phyloP scores from a whole-genome alignment of 2,113 vertebrate species.

The Patagioenas fasciata region DNA sequence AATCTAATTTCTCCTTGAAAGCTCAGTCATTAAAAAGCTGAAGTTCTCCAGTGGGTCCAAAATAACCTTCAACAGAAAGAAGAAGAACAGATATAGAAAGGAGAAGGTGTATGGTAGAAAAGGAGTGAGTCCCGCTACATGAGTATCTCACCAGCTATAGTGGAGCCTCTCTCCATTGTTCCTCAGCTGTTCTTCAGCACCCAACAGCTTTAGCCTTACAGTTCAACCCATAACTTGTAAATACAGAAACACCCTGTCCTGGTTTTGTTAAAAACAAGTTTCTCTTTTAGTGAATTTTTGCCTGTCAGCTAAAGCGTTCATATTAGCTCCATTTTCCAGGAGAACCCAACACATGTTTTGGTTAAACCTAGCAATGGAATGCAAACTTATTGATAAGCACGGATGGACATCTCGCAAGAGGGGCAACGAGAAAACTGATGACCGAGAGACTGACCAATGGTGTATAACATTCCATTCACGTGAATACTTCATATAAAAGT shows the following conservation, averaged over 20 bases:
- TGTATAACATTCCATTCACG: too few relatives aligned
- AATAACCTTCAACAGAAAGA: neutral
- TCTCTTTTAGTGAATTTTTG: too few relatives aligned
- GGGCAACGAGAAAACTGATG: too few relatives aligned
- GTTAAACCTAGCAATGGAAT: too few relatives aligned
- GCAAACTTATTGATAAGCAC: too few relatives aligned
- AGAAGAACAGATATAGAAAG: neutral
- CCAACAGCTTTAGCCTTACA: neutral
- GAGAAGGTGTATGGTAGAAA: neutral
- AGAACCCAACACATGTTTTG: too few relatives aligned
- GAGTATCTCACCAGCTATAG: neutral
- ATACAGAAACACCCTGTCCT: neutral
- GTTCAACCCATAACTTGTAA: neutral
- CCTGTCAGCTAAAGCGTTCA: too few relatives aligned
- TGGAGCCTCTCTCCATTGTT: neutral
- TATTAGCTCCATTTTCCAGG: too few relatives aligned
- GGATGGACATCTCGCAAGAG: too few relatives aligned
- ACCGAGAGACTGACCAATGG: too few relatives aligned
- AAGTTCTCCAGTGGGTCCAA: neutral
- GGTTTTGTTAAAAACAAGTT: too few relatives aligned
- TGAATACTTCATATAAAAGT: too few relatives aligned
- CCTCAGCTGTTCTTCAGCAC: neutral
- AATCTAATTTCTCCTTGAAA: neutral
- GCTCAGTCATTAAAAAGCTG: neutral
- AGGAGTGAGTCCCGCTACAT: accelerated